Base-by-base conservation (phyloP, 2,888 invertebrate species). In the Scaptomyza polygonia region DNA sequence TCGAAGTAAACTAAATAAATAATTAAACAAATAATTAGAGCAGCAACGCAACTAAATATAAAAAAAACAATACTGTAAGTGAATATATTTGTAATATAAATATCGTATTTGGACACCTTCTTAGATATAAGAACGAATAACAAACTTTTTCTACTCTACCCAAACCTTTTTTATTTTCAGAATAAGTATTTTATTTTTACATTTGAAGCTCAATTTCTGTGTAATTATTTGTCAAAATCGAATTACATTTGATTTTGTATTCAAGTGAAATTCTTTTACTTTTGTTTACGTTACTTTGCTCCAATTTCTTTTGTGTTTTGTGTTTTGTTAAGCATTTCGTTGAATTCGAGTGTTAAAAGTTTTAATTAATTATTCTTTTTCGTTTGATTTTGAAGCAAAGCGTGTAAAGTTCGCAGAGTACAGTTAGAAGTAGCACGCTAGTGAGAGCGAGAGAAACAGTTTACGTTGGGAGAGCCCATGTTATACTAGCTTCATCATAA, bases 401-500 rank as follows among this genome's bases (percentile, higher is more conserved):
- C 25, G 1, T 4, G 25, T 5, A 5, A 25, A 25, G 21, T 21
- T 21, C 21, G 21, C 21, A 3, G 3, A 6, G 27, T 30, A 29
- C 11, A 12, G 51, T 52, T 51, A 55, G 47, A 14, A 4, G 27
- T 11, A 14, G 25, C 21, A 1, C 27, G 9, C 25, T 14, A 11
- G 14, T 6, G 5, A 27, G 29, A 45, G 16, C 8, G 12, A 36
- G 34, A 6, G 30, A 14, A 54, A 18, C 49, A 21, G 45, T 45
- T 49, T 30, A 57, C 57, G 48, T 51, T 57, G 67, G 62, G 56
- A n/a, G n/a, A n/a, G n/a, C n/a, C n/a, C n/a, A n/a, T n/a, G n/a
- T n/a, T n/a, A n/a, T n/a, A n/a, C n/a, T n/a, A n/a, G n/a, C 52
- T 70, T 51, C 66, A 68, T 69, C 69, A 64, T 67, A 79, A 72